These are phyloP conservation scores for Melanogrammus aeglefinus DNA, from an alignment of 2,797 vertebrate species.

Conservation along the genomic window DNA sequence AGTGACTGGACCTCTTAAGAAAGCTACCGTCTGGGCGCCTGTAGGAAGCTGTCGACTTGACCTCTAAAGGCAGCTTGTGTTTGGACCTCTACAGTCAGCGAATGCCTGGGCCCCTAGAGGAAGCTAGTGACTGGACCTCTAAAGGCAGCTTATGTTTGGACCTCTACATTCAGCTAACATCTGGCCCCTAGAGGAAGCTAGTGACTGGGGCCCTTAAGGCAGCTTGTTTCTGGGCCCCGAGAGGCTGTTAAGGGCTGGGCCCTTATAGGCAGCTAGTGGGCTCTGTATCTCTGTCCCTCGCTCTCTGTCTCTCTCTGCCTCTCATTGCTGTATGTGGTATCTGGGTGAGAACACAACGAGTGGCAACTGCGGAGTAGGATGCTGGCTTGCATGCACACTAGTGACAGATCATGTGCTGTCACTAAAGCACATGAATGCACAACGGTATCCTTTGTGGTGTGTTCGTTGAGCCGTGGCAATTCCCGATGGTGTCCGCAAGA, in stretches of 20 bases:
- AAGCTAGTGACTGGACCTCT: not conserved
- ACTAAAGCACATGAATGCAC: too few species aligned
- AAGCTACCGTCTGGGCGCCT: not conserved
- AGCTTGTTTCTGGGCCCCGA: not conserved
- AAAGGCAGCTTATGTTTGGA: not conserved
- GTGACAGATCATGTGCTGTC: not conserved
- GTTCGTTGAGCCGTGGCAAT: too few species aligned
- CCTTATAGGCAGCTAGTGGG: too few species aligned
- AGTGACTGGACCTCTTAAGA: not conserved
- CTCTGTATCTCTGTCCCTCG: not conserved
- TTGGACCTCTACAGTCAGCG: not conserved
- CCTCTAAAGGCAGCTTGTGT: not conserved
- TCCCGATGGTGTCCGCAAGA: too few species aligned
- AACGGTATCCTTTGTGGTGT: too few species aligned
- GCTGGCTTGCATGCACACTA: not conserved
- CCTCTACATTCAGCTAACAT: not conserved
- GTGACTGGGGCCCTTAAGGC: not conserved
- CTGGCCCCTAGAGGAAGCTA: not conserved
- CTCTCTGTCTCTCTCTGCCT: not conserved
- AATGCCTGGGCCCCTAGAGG: too few species aligned
- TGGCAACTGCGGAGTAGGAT: not conserved
- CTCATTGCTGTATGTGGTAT: not conserved
- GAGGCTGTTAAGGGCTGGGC: too few species aligned
- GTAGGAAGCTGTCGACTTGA: not conserved
- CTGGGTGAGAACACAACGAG: not conserved